phyloP scores from a whole-genome alignment of 2,888 invertebrate genomes.

The Actias luna region DNA sequence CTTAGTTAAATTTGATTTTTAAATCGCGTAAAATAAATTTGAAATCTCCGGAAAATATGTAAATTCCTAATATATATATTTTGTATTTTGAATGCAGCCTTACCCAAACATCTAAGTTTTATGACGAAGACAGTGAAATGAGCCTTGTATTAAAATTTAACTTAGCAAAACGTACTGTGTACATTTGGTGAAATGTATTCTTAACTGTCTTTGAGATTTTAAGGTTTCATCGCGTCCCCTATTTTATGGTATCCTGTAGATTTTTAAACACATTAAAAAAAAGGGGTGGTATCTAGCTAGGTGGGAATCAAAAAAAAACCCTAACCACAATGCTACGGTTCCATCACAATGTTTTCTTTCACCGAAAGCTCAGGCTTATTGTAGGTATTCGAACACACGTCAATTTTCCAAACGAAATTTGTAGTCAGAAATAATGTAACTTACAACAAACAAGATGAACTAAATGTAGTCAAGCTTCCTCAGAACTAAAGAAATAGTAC shows the following conservation, averaged over 20 bases:
- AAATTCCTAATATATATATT: too few relatives aligned
- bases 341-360: too few relatives aligned
- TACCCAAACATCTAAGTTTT: slow-evolving; percentile 25
- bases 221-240: background rate
- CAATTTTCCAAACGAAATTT: background rate
- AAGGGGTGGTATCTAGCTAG: too few relatives aligned
- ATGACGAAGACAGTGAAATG: slow-evolving; percentile 28
- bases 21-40: too few relatives aligned
- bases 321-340: too few relatives aligned
- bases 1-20: too few relatives aligned
- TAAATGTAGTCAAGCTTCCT: slow-evolving; percentile 7
- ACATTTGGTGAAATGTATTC: slow-evolving; percentile 20
- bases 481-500: slow-evolving; percentile 3
- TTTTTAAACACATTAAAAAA: background rate
- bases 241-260: background rate
- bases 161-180: slow-evolving; percentile 25
- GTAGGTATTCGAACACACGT: too few relatives aligned
- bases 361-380: too few relatives aligned
- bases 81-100: slow-evolving; percentile 15
- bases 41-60: too few relatives aligned
- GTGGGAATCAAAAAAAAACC: too few relatives aligned
- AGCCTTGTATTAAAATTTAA: slow-evolving; percentile 31
- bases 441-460: background rate
- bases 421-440: background rate
- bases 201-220: slow-evolving; percentile 11